phyloP scores from a whole-genome alignment of 2,113 vertebrate genomes.

The Mus musculus region GRCm39 chr10:12290001-12290500 shows the following conservation, averaged over 20 bases:
- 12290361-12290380: too few relatives aligned
- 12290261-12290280: background rate
- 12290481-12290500: background rate
- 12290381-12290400: too few relatives aligned
- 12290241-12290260: background rate
- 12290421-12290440: background rate
- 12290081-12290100: background rate
- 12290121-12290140: background rate
- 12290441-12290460: background rate
- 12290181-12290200: background rate
- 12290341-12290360: too few relatives aligned
- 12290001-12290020: background rate
- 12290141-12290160: background rate
- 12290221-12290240: slow-evolving; percentile 3
- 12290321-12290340: too few relatives aligned
- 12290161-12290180: background rate
- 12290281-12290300: too few relatives aligned
- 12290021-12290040: background rate
- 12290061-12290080: background rate
- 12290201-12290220: background rate
- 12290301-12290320: too few relatives aligned
- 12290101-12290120: background rate
- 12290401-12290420: too few relatives aligned
- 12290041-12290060: background rate
- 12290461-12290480: background rate